Percentiles rank a stretch among this genome's conserved stretches.
These are phyloP conservation scores for Neocrepidodera transversa DNA, from an alignment of 2,888 invertebrate genomes.

Conservation along the genomic window DNA sequence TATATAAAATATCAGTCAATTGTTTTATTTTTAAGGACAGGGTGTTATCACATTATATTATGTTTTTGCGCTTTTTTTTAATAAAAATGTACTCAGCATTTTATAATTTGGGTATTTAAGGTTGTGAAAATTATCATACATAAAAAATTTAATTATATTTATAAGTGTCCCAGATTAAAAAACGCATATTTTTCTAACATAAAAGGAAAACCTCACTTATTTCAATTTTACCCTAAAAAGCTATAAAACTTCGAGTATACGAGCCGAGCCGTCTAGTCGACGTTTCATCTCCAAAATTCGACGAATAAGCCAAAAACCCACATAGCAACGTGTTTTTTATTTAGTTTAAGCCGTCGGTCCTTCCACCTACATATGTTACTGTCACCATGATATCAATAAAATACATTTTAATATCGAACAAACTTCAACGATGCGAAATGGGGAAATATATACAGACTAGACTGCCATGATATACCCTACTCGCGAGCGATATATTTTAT, in stretches of 20 bases:
- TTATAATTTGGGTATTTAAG: no score
- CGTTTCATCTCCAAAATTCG: slow-evolving; percentile 9
- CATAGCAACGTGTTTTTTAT: slow-evolving; percentile 24
- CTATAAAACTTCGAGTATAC: not conserved
- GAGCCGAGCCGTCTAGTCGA: slow-evolving; percentile 6
- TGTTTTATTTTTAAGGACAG: no score
- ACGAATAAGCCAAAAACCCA: slow-evolving; percentile 10
- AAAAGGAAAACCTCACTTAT: no score
- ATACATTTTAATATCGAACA: slow-evolving; percentile 32
- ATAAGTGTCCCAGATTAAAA: no score
- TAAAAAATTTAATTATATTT: no score
- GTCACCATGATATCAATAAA: slow-evolving; percentile 29
- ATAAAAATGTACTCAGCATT: no score
- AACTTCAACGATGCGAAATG: slow-evolving; percentile 19
- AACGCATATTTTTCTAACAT: no score
- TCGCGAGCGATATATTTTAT: slow-evolving; percentile 31
- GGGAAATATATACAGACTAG: slow-evolving; percentile 22
- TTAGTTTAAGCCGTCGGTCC: slow-evolving; percentile 12
- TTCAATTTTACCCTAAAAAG: no score
- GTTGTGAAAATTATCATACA: no score
- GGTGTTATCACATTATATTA: no score
- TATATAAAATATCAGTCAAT: no score
- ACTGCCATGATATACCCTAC: slow-evolving; percentile 25
- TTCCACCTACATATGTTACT: slow-evolving; percentile 28
- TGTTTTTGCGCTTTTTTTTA: no score